Evolutionary conservation across 2,113 vertebrate genomes (phyloP).

Genomic region (Brachyistius frenatus): DNA sequence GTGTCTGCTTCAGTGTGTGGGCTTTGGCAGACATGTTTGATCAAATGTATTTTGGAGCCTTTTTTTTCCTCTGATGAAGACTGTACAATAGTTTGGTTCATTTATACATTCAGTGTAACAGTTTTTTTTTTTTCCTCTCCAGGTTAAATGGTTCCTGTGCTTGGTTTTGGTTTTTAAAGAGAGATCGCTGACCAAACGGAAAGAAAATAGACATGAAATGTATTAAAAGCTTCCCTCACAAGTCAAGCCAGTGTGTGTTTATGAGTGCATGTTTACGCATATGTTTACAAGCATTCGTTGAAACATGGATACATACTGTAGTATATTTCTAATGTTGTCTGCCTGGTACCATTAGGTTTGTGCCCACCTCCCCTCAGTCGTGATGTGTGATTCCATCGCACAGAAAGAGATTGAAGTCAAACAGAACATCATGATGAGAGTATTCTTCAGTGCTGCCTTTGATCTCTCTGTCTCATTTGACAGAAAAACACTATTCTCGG

Average conservation of each 20-base stretch:
- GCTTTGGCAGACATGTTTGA: conserved; percentile 40
- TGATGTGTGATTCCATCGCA: conserved; percentile 47
- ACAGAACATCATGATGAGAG: conserved; percentile 68
- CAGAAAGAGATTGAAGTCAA: conserved; percentile 61
- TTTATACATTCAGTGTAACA: conserved; percentile 43
- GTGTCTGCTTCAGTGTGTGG: conserved; percentile 16
- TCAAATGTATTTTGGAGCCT: conserved; percentile 38
- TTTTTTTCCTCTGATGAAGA: conserved; percentile 14
- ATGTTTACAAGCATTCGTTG: conserved; percentile 29
- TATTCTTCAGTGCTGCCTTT: conserved; percentile 66
- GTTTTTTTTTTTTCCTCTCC: conserved; percentile 15
- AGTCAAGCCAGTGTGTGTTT: conserved; percentile 23
- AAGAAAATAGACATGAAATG: conserved; percentile 52
- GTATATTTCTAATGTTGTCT: conserved; percentile 28
- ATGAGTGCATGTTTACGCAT: conserved; percentile 25
- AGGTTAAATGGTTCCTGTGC: conserved; percentile 45
- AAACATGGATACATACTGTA: conserved; percentile 9
- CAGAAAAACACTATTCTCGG: conserved; percentile 64
- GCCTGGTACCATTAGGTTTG: conserved; percentile 26
- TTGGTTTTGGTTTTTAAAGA: conserved; percentile 40
- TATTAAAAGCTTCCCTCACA: conserved; percentile 50
- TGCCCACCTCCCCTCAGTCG: conserved; percentile 17
- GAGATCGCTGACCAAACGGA: conserved; percentile 27
- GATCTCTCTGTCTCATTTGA: conserved; percentile 69
- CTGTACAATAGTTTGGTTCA: conserved; percentile 57